Base-by-base conservation (phyloP, 1,140 invertebrate species). In the Ceratitis capitata region DNA sequence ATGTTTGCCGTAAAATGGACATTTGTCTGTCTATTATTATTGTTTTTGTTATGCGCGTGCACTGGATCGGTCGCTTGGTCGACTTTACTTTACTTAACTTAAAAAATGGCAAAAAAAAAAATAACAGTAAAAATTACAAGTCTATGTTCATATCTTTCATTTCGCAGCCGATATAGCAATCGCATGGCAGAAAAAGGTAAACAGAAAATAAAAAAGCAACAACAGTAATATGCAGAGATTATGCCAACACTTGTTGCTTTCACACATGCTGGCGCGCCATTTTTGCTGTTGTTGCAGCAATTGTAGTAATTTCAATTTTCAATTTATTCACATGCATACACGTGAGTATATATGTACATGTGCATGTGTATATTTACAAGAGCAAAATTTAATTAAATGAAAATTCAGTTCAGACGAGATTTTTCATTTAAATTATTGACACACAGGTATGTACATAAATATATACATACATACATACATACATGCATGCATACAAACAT, bases 361-460 rank as follows among this genome's bases (percentile, higher is more conserved):
- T 32, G 14, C 14, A 3, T 58, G 23, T 9, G 10, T 10, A 10
- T 6, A 58, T 26, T 4, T 7, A 10, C 6, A 9, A 10, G 12
- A 6, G 1, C 1, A 26, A 0, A 12, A 78, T 23, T 12, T 45
- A 78, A 78, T 61, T 42, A 35, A 84, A 84, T 61, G 32, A 61
- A 84, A n/a, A 61, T 64, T 58, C 49, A 12, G 56, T 61, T 14
- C 47, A 78, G 69, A 78, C 39, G 69, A 84, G 53, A 84, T 61
- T 84, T 64, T 84, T 51, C 83, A 58, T 84, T 84, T 61, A 47
- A 53, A 61, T 84, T 84, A n/a, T n/a, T n/a, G n/a, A n/a, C 5
- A 35, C 29, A 64, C 32, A 32, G 10, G 14, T 64, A 64, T 64
- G 32, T 64, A 10, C 26, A 29, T 61, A 12, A 61, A 10, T 7